A percentile compares a stretch with the other conserved stretches of the same genome.
Evolutionary conservation across 1,140 invertebrate genomes (phyloP).

Genomic region (Drosophila suzukii): DNA sequence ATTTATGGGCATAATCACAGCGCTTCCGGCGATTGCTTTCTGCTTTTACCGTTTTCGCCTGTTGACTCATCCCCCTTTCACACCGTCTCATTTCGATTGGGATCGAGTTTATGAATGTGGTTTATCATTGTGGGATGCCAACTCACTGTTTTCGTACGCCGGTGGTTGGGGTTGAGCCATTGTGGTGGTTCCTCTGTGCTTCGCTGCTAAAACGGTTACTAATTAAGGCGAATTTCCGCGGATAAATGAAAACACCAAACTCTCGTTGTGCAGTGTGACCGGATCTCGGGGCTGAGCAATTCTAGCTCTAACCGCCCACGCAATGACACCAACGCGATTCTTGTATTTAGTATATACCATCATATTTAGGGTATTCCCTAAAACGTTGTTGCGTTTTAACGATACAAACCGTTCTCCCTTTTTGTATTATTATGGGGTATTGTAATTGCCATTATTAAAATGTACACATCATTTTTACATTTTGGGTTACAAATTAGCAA

Average conservation of each 20-base stretch:
- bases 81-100: constrained; percentile 13
- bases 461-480: too few relatives aligned
- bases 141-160: constrained; percentile 83
- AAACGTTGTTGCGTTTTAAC: too few relatives aligned
- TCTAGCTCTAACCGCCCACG: background rate
- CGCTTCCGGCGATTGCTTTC: constrained; percentile 61
- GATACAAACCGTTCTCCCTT: too few relatives aligned
- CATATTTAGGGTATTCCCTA: too few relatives aligned
- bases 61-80: constrained; percentile 70
- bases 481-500: too few relatives aligned
- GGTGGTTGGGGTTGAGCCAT: constrained; percentile 82
- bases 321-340: background rate
- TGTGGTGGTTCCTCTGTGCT: constrained; percentile 27
- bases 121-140: constrained; percentile 17
- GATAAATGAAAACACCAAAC: constrained; percentile 54
- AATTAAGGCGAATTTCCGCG: constrained; percentile 42
- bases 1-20: constrained; percentile 75
- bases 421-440: too few relatives aligned
- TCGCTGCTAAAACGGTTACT: constrained; percentile 31
- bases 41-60: constrained; percentile 67
- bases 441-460: too few relatives aligned
- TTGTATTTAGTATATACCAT: too few relatives aligned
- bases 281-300: background rate
- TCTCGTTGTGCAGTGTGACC: constrained; percentile 16
- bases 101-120: constrained; percentile 5